Percentiles rank a stretch among this genome's conserved stretches.
Conservation (phyloP, 2,888 invertebrate species). For the Deilephila porcellus region DNA sequence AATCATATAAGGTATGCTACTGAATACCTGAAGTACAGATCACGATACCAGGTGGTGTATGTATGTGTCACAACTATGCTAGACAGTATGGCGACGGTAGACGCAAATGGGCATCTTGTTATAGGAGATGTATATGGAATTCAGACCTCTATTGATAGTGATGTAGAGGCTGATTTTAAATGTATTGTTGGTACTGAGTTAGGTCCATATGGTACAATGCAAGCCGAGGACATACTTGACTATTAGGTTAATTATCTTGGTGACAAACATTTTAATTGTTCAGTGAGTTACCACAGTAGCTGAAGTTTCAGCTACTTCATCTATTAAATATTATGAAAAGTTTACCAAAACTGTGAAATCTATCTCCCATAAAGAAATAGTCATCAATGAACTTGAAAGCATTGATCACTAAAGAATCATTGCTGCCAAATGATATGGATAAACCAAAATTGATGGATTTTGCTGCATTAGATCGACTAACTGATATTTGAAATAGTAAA, state of each 20-base stretch:
- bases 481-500: background rate
- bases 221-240: background rate
- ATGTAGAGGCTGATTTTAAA: background rate
- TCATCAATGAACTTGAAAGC: too few relatives aligned
- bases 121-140: background rate
- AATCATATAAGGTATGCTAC: conserved; percentile 5
- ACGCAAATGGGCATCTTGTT: conserved; percentile 36
- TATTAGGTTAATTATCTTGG: background rate
- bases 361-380: too few relatives aligned
- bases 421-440: too few relatives aligned
- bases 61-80: conserved; percentile 58
- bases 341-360: too few relatives aligned
- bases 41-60: conserved; percentile 63
- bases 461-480: too few relatives aligned
- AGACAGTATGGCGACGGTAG: conserved; percentile 59
- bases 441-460: too few relatives aligned
- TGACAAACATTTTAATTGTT: background rate
- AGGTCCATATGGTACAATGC: background rate
- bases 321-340: too few relatives aligned
- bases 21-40: conserved; percentile 60
- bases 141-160: background rate
- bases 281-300: background rate
- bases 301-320: too few relatives aligned
- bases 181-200: background rate
- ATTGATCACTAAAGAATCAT: too few relatives aligned